phyloP scores from a whole-genome alignment of 1,140 invertebrate species.

The Cydia pomonella region DNA sequence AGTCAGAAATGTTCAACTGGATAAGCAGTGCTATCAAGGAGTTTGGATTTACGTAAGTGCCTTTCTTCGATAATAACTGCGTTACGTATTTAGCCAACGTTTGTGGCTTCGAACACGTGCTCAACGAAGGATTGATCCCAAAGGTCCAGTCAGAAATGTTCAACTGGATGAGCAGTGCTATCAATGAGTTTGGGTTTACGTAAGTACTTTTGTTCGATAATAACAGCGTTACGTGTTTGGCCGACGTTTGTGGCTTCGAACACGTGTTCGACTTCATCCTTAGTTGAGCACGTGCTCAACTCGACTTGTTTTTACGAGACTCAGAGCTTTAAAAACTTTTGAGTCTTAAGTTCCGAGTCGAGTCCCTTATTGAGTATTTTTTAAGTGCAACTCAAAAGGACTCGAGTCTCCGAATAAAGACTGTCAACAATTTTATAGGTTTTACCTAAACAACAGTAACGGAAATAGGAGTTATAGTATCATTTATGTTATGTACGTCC shows the following conservation, averaged over 20 bases:
- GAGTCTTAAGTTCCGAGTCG: too few species aligned
- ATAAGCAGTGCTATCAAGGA: slow-evolving; percentile 88
- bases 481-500: too few species aligned
- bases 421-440: too few species aligned
- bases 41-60: slow-evolving; percentile 85
- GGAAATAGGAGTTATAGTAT: too few species aligned
- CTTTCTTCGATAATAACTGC: slow-evolving; percentile 27
- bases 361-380: too few species aligned
- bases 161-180: slow-evolving; percentile 88
- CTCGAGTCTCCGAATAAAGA: too few species aligned
- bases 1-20: slow-evolving; percentile 92
- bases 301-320: too few species aligned
- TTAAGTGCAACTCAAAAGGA: too few species aligned
- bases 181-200: slow-evolving; percentile 90
- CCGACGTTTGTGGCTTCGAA: slow-evolving; percentile 89
- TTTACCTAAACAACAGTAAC: too few species aligned
- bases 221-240: slow-evolving; percentile 68
- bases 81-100: slow-evolving; percentile 85
- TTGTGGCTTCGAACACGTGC: slow-evolving; percentile 88
- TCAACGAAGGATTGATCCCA: slow-evolving; percentile 89
- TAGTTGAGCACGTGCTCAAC: too few species aligned
- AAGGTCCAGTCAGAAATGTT: slow-evolving; percentile 94
- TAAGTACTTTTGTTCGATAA: slow-evolving; percentile 53
- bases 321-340: too few species aligned
- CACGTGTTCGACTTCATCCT: slow-evolving; percentile 86